phyloP scores from a whole-genome alignment of 1,140 invertebrate species.

The Bilobella aurantiaca region DNA sequence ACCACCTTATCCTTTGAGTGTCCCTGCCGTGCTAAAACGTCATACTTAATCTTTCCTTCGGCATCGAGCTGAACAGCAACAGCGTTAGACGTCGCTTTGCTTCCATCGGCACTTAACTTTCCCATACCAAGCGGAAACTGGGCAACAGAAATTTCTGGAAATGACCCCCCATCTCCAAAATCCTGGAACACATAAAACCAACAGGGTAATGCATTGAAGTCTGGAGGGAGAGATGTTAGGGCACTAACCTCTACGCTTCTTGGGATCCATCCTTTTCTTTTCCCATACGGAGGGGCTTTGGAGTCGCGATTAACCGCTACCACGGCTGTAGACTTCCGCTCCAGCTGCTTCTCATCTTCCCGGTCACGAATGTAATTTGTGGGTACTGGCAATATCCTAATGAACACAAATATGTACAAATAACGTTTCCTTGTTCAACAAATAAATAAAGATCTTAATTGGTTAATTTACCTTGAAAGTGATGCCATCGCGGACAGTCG shows the following conservation, averaged over 20 bases:
- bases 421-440: conserved; percentile 6
- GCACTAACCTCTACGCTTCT: conserved; percentile 64
- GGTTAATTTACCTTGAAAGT: neutral
- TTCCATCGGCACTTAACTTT: conserved; percentile 42
- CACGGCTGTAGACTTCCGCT: conserved; percentile 50
- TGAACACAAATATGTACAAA: no score
- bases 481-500: neutral
- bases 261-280: conserved; percentile 89
- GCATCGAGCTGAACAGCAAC: conserved; percentile 88
- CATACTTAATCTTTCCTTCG: conserved; percentile 91
- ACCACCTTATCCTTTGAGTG: conserved; percentile 95
- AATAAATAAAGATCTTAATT: neutral
- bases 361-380: conserved; percentile 74
- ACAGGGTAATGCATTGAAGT: no score
- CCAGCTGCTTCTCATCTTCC: conserved; percentile 63
- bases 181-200: conserved; percentile 45
- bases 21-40: conserved; percentile 86
- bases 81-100: conserved; percentile 72
- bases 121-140: conserved; percentile 91
- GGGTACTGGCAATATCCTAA: conserved; percentile 72
- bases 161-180: conserved; percentile 92
- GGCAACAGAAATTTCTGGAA: conserved; percentile 93
- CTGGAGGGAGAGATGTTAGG: no score
- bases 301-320: conserved; percentile 59
- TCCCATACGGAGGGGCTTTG: conserved; percentile 90